These are phyloP conservation scores for Hirtodrosophila histrioides DNA, from an alignment of 2,888 invertebrate genomes.

Conservation along the genomic window DNA sequence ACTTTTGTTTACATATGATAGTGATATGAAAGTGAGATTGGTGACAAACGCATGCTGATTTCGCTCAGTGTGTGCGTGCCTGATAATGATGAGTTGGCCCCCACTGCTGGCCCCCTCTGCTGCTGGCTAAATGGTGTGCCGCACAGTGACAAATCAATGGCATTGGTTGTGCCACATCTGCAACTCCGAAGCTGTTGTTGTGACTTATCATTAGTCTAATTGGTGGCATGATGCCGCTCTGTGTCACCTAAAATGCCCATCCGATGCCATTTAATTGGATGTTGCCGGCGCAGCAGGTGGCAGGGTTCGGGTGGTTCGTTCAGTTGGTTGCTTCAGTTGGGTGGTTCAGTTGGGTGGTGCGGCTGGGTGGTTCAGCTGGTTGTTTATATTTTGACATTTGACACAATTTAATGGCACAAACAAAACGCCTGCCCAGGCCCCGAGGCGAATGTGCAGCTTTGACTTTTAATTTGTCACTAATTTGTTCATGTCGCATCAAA, in stretches of 20 bases:
- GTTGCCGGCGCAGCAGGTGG: conserved; percentile 66
- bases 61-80: conserved; percentile 8
- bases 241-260: conserved; percentile 7
- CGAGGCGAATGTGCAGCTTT: conserved; percentile 20
- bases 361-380: conserved; percentile 24
- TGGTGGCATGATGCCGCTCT: conserved; percentile 80
- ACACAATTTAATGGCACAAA: conserved; percentile 69
- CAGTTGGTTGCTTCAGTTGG: neutral
- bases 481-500: conserved; percentile 75
- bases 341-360: conserved; percentile 10
- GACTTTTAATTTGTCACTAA: conserved; percentile 81
- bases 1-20: too few species aligned
- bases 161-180: conserved; percentile 2
- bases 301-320: conserved; percentile 11
- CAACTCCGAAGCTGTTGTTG: conserved; percentile 45
- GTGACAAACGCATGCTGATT: too few species aligned
- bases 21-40: too few species aligned
- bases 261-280: conserved; percentile 72
- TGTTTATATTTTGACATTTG: conserved; percentile 76
- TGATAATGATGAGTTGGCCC: neutral
- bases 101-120: too few species aligned
- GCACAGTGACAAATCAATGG: conserved; percentile 46
- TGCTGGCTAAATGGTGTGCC: conserved; percentile 27
- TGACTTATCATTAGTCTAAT: conserved; percentile 83
- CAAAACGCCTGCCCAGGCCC: conserved; percentile 38